Percentiles rank a stretch among this genome's conserved stretches.
Evolutionary conservation across 1,140 invertebrate genomes (phyloP).

Genomic region (Spodoptera frugiperda): DNA sequence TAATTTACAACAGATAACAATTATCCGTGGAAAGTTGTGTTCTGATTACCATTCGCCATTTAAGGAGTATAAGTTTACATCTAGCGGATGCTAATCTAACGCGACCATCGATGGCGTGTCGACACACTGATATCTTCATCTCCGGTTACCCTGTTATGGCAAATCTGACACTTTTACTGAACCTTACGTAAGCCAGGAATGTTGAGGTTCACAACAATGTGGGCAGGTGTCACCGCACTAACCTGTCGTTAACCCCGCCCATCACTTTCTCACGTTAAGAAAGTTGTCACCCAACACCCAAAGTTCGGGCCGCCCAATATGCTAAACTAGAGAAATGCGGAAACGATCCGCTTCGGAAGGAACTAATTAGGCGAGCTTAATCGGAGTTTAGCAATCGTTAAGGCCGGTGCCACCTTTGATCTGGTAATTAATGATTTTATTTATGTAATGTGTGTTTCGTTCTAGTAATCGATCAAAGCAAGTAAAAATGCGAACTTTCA

Average conservation of each 20-base stretch:
- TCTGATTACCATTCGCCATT: too few species aligned
- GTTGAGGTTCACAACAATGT: constrained; percentile 18
- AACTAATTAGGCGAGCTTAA: constrained; percentile 8
- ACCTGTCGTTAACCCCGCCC: constrained; percentile 34
- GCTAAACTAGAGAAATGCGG: constrained; percentile 46
- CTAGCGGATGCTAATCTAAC: not conserved
- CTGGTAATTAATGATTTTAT: not conserved
- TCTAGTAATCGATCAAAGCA: not conserved
- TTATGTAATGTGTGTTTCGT: not conserved
- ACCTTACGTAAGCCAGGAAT: constrained; percentile 14
- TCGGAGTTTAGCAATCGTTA: not conserved
- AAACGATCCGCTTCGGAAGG: not conserved
- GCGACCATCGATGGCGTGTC: not conserved
- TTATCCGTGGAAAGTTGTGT: too few species aligned
- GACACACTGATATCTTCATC: not conserved
- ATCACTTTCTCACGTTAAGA: constrained; percentile 25
- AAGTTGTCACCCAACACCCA: constrained; percentile 46
- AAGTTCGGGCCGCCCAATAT: constrained; percentile 37
- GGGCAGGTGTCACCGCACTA: constrained; percentile 22
- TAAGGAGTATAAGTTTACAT: too few species aligned
- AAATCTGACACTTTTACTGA: constrained; percentile 27
- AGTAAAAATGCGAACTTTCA: too few species aligned
- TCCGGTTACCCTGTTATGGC: constrained; percentile 25
- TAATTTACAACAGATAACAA: too few species aligned
- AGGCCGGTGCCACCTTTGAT: constrained; percentile 17